Evolutionary conservation across 2,797 vertebrate species (phyloP).

Genomic region (Silurus aristotelis): DNA sequence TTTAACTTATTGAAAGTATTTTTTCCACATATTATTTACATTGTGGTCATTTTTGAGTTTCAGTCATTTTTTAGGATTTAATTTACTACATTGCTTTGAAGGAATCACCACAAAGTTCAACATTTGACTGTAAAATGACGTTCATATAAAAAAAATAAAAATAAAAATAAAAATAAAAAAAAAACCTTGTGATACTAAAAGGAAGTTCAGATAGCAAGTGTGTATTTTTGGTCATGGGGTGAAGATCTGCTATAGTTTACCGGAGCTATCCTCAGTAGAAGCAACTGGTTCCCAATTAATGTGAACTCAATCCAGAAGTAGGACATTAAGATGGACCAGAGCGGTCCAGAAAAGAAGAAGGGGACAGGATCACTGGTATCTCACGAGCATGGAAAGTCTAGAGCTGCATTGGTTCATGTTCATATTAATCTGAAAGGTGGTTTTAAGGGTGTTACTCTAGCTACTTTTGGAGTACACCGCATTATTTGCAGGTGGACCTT

Average conservation of each 20-base stretch:
- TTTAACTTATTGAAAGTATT: no score
- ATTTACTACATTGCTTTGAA: not conserved
- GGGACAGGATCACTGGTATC: not conserved
- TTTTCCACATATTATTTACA: not conserved
- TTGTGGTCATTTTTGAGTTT: not conserved
- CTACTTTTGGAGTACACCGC: not conserved
- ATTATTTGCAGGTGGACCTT: not conserved
- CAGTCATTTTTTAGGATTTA: not conserved
- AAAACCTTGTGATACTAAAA: no score
- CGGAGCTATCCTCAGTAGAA: no score
- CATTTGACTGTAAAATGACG: not conserved
- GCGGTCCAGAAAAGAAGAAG: no score
- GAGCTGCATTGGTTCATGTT: not conserved
- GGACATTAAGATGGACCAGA: no score
- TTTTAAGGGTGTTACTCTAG: not conserved
- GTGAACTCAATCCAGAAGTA: no score
- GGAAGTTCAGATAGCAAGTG: no score
- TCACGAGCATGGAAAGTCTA: not conserved
- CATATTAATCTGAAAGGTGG: not conserved
- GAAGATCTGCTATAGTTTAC: no score
- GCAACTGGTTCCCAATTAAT: no score
- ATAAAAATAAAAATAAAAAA: no score
- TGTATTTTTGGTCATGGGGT: no score
- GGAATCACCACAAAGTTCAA: not conserved
- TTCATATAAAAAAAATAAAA: not conserved